phyloP scores from a whole-genome alignment of 2,797 vertebrate genomes.

The Champsocephalus gunnari region DNA sequence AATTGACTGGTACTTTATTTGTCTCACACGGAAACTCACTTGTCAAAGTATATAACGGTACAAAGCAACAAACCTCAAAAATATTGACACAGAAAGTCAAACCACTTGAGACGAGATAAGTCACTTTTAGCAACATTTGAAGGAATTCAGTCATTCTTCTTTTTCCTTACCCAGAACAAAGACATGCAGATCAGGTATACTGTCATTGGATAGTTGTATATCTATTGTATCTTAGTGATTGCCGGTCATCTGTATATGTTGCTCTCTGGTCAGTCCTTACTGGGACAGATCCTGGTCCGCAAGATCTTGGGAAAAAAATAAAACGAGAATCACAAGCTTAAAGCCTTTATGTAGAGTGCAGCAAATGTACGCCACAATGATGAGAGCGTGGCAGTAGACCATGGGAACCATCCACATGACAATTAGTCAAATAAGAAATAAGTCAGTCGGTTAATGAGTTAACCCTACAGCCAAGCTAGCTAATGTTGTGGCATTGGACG shows the following conservation, averaged over 20 bases:
- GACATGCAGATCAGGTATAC: conserved; percentile 36
- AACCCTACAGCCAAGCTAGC: conserved; percentile 9
- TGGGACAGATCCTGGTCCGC: conserved; percentile 15
- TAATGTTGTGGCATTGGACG: conserved; percentile 8
- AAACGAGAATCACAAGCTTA: conserved; percentile 21
- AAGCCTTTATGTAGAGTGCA: conserved; percentile 10
- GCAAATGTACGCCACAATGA: conserved; percentile 20
- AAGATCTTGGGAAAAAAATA: conserved; percentile 40
- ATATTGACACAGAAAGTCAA: conserved; percentile 2
- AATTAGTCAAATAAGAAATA: conserved; percentile 25
- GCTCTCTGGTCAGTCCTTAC: conserved; percentile 21
- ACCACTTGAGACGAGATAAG: not conserved
- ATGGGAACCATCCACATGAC: conserved; percentile 7
- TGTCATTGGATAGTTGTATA: conserved; percentile 48
- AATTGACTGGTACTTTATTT: conserved; percentile 44
- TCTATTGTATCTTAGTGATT: conserved; percentile 41
- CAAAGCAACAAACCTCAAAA: conserved; percentile 7
- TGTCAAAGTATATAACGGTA: conserved; percentile 36
- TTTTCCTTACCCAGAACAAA: conserved; percentile 33
- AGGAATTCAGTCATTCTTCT: conserved; percentile 1
- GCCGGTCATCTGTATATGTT: conserved; percentile 38
- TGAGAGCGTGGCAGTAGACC: conserved; percentile 17
- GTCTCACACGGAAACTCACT: conserved; percentile 26
- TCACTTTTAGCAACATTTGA: conserved; percentile 11
- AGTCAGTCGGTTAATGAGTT: conserved; percentile 10